Evolutionary conservation across 2,113 vertebrate species (phyloP), one percentile per base, ranked within the genome.

Genomic region (Apaloderma vittatum): DNA sequence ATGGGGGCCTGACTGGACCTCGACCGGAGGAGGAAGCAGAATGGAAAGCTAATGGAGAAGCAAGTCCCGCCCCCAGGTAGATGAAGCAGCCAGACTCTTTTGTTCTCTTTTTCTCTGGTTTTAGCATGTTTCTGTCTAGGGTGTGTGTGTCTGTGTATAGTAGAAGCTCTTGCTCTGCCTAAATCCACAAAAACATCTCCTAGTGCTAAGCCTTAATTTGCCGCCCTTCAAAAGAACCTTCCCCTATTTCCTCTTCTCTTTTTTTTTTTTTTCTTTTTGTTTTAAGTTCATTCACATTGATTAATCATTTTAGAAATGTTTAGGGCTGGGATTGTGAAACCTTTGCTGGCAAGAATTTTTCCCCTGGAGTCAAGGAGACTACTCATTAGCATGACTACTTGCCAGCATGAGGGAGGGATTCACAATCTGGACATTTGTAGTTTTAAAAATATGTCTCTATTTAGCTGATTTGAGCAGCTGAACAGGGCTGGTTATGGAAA

Each of bases 371-470:
- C 86, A 92, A 96, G 82, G 86, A 93, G 90, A 94, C 94, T 93
- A 90, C 86, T 96, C 95, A 92, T 96, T 94, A 88, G 65, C 88
- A 93, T 94, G 95, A 97, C 88, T 96, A 71, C 86, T 96, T 97
- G 92, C 95, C 95, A 97, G 92, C 76, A 2, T 96, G 94, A 93
- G 91, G 85, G 95, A 93, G 83, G 74, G 90, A 93, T 90, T 94
- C 82, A 74, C 96, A 95, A 96, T 97, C 95, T 97, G 95, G 90
- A 95, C 34, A 0, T 90, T 96, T 93, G 92, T 79, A 96, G 90
- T 97, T 97, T 96, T 93, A 90, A 94, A 97, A 95, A 95, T 95
- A 95, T 94, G 68, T 97, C 94, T 96, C 82, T 96, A 86, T 96
- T 94, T 96, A 96, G 95, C 79, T 88, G 82, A 93, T 96, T 88